Conservation (phyloP, 2,797 vertebrate genomes). For the Micrastur ruficollis region DNA sequence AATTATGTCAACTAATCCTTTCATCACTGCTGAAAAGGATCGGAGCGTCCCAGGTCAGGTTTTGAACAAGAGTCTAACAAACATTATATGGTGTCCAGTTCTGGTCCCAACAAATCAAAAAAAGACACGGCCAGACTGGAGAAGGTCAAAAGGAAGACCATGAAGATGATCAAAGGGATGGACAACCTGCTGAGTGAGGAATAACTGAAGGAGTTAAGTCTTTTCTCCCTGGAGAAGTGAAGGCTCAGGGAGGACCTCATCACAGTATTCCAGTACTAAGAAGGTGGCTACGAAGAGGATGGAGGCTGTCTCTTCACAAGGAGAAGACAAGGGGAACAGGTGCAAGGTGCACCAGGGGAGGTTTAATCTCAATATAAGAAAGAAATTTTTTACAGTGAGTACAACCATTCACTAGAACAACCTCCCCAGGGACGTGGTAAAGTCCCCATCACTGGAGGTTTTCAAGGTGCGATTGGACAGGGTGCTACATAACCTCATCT, state of each 20-base stretch:
- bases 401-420: neutral
- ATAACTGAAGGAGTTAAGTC: neutral
- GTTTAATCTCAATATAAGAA: neutral
- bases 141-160: neutral
- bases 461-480: neutral
- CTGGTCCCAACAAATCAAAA: neutral
- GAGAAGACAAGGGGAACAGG: neutral
- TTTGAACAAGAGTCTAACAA: neutral
- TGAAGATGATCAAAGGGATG: neutral
- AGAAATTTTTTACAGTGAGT: neutral
- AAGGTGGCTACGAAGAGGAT: neutral
- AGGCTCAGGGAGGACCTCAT: fast-evolving
- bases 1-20: neutral
- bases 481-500: neutral
- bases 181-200: neutral
- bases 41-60: neutral
- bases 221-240: neutral
- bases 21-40: neutral
- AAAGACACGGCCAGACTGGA: fast-evolving
- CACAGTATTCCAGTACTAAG: neutral
- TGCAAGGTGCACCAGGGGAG: neutral
- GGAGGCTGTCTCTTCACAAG: neutral
- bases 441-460: neutral
- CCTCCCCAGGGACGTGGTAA: fast-evolving
- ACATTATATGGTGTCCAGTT: neutral